Conservation (phyloP, 2,797 vertebrate species). For the Megaceryle alcyon region DNA sequence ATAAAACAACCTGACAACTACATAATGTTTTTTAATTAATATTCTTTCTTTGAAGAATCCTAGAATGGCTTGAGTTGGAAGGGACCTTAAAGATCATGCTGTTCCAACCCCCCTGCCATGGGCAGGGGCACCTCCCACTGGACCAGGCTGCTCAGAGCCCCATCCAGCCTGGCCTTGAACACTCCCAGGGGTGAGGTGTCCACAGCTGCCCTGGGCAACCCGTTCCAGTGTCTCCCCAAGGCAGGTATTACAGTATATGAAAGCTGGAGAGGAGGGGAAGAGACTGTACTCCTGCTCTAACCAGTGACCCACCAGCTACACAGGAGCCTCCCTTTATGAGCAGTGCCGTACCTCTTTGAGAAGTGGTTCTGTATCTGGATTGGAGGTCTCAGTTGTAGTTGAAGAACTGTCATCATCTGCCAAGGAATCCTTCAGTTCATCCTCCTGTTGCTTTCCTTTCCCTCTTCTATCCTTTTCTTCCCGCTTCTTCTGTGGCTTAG, state of each 20-base stretch:
- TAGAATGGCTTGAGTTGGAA: too few relatives aligned
- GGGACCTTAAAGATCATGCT: too few relatives aligned
- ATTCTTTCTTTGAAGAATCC: too few relatives aligned
- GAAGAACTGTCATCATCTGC: conserved; percentile 98
- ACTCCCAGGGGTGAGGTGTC: too few relatives aligned
- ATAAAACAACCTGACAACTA: neutral
- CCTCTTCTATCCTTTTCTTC: conserved; percentile 91
- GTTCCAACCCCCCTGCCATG: too few relatives aligned
- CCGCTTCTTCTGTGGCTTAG: conserved; percentile 89
- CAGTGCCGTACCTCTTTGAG: conserved; percentile 86
- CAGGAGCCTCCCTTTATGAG: neutral
- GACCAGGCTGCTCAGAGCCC: too few relatives aligned
- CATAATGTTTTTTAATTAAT: too few relatives aligned
- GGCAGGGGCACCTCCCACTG: too few relatives aligned
- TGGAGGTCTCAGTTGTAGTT: conserved; percentile 98
- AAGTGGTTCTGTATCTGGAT: conserved; percentile 91
- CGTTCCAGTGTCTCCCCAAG: too few relatives aligned
- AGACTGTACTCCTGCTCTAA: neutral
- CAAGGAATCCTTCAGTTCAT: conserved; percentile 91
- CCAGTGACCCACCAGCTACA: neutral
- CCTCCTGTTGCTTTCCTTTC: conserved; percentile 86
- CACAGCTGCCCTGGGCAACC: too few relatives aligned
- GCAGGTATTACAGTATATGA: neutral
- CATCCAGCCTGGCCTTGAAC: too few relatives aligned
- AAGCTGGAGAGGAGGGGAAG: neutral